These are phyloP conservation scores for Teleogryllus oceanicus DNA, from an alignment of 2,888 invertebrate species.

Conservation along the genomic window DNA sequence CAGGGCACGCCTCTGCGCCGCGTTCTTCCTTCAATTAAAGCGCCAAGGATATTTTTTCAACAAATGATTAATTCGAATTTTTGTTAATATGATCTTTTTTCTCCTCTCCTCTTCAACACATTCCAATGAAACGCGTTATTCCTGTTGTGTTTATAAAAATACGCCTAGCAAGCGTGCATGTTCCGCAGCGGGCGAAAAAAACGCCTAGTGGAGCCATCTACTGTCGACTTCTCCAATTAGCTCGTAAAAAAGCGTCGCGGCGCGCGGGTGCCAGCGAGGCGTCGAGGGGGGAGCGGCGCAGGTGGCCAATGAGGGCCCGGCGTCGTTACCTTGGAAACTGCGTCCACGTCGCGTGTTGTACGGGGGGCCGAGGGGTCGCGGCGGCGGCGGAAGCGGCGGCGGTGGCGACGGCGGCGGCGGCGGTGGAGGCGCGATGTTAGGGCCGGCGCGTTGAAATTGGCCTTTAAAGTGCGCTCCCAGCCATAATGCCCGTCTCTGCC, in stretches of 20 bases:
- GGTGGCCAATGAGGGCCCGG: constrained; percentile 11
- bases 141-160: constrained; percentile 18
- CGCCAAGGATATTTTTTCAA: constrained; percentile 18
- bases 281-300: neutral
- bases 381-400: neutral
- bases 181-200: constrained; percentile 18
- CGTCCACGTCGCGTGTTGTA: constrained; percentile 11
- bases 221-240: constrained; percentile 18
- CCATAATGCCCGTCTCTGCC: neutral
- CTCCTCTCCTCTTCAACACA: neutral
- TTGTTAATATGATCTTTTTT: constrained; percentile 11
- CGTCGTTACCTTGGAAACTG: constrained; percentile 18
- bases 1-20: neutral
- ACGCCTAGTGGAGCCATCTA: constrained; percentile 18
- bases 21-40: constrained; percentile 18
- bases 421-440: neutral
- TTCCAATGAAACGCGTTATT: constrained; percentile 11
- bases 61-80: constrained; percentile 18
- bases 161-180: constrained; percentile 18
- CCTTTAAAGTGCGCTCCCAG: constrained; percentile 18
- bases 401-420: neutral
- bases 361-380: neutral
- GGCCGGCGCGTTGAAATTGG: constrained; percentile 11
- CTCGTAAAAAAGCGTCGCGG: constrained; percentile 18
- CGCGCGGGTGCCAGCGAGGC: neutral